Evolutionary conservation across 2,113 vertebrate species (phyloP).

Genomic region (Protomyctophum bolini): DNA sequence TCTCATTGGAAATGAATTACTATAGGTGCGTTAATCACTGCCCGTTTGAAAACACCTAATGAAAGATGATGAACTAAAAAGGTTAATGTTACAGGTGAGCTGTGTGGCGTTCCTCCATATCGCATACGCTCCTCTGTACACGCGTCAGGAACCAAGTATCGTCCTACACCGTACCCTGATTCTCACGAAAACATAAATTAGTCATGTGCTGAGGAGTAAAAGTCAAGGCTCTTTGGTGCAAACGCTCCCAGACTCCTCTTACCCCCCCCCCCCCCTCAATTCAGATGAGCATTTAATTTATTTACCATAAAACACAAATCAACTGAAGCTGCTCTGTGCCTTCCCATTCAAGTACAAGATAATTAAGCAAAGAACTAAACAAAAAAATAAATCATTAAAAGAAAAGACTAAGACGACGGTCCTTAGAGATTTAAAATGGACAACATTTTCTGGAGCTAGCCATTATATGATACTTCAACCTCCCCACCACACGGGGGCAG

Average conservation of each 20-base stretch:
- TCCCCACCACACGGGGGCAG: conserved; percentile 86
- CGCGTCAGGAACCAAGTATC: conserved; percentile 71
- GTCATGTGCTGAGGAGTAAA: conserved; percentile 88
- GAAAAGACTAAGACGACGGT: conserved; percentile 62
- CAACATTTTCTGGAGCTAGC: conserved; percentile 69
- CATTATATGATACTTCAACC: conserved; percentile 84
- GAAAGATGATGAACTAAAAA: conserved; percentile 30
- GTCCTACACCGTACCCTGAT: conserved; percentile 30
- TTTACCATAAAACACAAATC: conserved; percentile 78
- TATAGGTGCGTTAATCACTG: no score
- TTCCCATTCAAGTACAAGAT: conserved; percentile 82
- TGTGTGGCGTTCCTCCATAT: conserved; percentile 70
- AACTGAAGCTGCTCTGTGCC: conserved; percentile 85
- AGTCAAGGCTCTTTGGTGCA: conserved; percentile 95
- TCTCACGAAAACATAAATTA: no score
- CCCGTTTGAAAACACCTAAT: no score
- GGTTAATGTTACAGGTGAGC: conserved; percentile 55
- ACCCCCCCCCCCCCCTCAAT: conserved; percentile 36
- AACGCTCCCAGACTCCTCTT: conserved; percentile 83
- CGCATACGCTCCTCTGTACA: conserved; percentile 68
- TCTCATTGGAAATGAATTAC: neutral
- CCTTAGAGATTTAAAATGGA: conserved; percentile 85
- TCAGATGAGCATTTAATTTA: conserved; percentile 85
- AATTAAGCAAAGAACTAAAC: conserved; percentile 9
- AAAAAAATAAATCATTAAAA: conserved; percentile 52